Conservation (phyloP, 2,113 vertebrate species). For the Malurus cyaneus region DNA sequence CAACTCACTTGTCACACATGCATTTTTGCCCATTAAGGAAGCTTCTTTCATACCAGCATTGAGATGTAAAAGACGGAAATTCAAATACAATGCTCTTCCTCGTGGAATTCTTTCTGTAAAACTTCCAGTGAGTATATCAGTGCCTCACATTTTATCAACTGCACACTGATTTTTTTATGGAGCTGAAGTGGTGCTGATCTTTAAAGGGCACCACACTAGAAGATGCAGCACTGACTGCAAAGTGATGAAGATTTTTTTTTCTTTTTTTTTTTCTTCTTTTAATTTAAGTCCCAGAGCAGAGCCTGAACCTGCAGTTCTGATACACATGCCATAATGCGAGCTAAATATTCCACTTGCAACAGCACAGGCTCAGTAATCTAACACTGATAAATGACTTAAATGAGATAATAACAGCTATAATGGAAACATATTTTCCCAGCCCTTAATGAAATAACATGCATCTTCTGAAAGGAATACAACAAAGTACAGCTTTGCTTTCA, state of each 20-base stretch:
- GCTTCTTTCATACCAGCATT: background rate
- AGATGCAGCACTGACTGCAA: background rate
- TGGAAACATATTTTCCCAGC: background rate
- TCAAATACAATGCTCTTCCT: background rate
- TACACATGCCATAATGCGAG: rapidly evolving
- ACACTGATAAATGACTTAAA: background rate
- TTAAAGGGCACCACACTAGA: background rate
- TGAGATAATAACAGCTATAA: background rate
- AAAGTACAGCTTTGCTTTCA: background rate
- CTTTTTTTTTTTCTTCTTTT: background rate
- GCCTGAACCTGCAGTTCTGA: background rate
- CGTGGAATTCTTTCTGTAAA: background rate
- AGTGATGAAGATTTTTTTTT: background rate
- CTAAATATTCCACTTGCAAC: background rate
- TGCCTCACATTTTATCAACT: background rate
- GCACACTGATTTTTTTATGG: too few species aligned
- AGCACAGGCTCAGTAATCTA: background rate
- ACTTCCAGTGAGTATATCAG: background rate
- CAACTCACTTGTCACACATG: rapidly evolving
- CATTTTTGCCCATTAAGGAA: background rate
- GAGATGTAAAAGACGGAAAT: background rate
- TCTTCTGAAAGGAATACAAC: background rate
- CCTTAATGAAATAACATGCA: background rate
- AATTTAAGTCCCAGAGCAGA: background rate
- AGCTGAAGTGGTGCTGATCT: background rate